These are phyloP conservation scores for Machimus atricapillus DNA, from an alignment of 2,888 invertebrate species.

Conservation along the genomic window DNA sequence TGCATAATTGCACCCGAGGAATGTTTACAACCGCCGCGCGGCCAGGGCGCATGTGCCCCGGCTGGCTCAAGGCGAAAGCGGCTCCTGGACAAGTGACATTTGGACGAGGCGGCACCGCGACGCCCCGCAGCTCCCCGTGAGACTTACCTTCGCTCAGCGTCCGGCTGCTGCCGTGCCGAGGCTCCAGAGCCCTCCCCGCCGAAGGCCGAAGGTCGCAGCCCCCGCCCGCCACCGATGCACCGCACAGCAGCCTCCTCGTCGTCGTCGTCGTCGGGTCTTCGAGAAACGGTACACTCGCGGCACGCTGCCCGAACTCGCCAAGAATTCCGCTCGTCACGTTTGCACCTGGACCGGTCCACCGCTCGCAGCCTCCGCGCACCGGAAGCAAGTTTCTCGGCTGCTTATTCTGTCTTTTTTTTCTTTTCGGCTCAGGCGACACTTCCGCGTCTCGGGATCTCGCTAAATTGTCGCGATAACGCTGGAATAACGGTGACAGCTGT, in stretches of 20 bases:
- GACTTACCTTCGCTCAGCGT: neutral
- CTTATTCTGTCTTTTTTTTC: too few species aligned
- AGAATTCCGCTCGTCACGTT: neutral
- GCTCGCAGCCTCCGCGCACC: neutral
- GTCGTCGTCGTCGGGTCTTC: neutral
- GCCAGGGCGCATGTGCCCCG: neutral
- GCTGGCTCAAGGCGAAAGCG: neutral
- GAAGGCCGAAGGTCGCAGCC: neutral
- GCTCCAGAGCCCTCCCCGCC: neutral
- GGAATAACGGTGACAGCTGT: neutral
- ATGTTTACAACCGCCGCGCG: neutral
- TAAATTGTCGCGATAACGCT: neutral
- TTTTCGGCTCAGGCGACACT: neutral
- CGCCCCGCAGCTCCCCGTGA: neutral
- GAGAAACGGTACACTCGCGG: neutral
- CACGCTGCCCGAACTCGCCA: neutral
- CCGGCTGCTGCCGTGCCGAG: neutral
- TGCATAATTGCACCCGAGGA: conserved; percentile 7
- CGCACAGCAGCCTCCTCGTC: neutral
- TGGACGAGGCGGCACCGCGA: neutral
- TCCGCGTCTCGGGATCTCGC: neutral
- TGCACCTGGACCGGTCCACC: neutral
- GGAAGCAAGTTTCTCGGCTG: neutral
- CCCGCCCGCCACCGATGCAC: neutral
- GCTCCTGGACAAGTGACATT: neutral